Base-by-base conservation (phyloP, 1,140 invertebrate species). In the Drosophila elegans region DNA sequence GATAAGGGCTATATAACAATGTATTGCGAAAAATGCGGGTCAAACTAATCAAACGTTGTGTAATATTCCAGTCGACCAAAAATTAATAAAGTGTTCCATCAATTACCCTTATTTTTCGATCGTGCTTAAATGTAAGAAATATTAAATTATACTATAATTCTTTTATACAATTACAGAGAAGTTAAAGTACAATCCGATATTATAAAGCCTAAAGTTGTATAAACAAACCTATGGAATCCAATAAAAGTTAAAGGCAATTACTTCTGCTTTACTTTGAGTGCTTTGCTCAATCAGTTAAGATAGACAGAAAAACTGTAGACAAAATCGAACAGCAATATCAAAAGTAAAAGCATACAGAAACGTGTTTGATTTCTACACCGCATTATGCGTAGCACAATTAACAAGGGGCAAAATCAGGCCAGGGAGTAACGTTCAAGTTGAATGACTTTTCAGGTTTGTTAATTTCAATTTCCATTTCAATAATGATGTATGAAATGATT, bases 401-500 rank as follows among this genome's bases (percentile, higher is more conserved):
- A 61, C 51, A 57, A 44, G 67, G 49, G 39, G 32, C 49, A 59
- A 55, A 84, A 79, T 13, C 60, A 45, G 80, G 75, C 67, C 80
- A 66, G 38, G 56, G 45, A 64, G 27, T 54, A 56, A 54, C 68
- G 82, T 86, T 85, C 44, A 71, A 84, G 82, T 86, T 85, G 82
- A 85, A 86, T 85, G 82, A 86, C 78, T 85, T 74, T 69, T 69
- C 21, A 56, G 48, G 44, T 61, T 69, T 51, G 52, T 81, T 64
- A 55, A 74, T 66, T 74, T 69, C 66, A 78, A 81, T 86, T 85
- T 85, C 82, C 79, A 81, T 85, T 84, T 80, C 78, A 52, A 77
- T 67, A 73, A 84, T 84, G 74, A 64, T 78, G 75, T 36, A 38
- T 44, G 36, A 61, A 55, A 52, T 45, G 51, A 56, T 56, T 48